Conservation (phyloP, 2,113 vertebrate species). For the Casuarius casuarius region DNA sequence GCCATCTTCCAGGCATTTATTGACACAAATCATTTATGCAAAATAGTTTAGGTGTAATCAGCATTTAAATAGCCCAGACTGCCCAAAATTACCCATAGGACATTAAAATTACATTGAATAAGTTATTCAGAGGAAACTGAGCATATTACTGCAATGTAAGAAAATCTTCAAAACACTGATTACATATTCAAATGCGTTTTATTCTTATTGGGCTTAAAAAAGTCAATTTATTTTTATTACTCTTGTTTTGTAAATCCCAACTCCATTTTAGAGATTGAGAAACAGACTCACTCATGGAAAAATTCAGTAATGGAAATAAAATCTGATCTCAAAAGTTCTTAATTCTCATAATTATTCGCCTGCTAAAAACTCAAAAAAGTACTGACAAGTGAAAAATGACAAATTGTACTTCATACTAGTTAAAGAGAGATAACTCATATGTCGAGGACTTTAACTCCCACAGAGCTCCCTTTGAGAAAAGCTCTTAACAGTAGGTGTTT, state of each 20-base stretch:
- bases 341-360: background rate
- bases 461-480: background rate
- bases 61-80: background rate
- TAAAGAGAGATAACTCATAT: background rate
- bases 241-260: background rate
- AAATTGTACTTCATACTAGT: background rate
- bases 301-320: background rate
- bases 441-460: background rate
- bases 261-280: background rate
- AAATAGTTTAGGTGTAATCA: background rate
- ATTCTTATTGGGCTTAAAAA: background rate
- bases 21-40: background rate
- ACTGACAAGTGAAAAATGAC: background rate
- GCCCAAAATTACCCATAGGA: background rate
- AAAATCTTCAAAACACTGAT: background rate
- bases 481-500: conserved; percentile 15
- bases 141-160: background rate
- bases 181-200: background rate
- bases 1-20: background rate
- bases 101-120: background rate
- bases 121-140: background rate
- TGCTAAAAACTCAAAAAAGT: background rate
- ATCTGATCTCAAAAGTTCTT: background rate
- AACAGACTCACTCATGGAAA: background rate
- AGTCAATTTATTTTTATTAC: background rate